Conservation (phyloP, 2,113 vertebrate genomes). For the Erpornis zantholeuca region DNA sequence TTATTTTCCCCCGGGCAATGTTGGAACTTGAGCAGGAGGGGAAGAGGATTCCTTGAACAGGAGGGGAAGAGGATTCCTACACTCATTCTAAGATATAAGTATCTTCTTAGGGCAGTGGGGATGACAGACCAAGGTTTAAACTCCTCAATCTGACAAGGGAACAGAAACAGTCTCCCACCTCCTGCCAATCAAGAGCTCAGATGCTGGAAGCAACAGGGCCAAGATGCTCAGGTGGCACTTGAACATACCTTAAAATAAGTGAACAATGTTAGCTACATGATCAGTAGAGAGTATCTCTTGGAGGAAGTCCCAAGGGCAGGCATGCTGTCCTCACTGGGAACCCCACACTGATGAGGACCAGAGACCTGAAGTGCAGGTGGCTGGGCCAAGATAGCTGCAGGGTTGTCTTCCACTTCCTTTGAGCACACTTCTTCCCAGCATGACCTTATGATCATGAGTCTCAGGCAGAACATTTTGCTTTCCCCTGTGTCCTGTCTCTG, state of each 20-base stretch:
- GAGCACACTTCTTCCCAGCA: not conserved
- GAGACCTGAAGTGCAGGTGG: not conserved
- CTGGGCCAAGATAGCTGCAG: not conserved
- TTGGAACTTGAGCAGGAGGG: not conserved
- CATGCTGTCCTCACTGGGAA: not conserved
- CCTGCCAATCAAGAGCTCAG: not conserved
- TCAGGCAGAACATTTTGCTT: not conserved
- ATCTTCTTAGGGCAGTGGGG: not conserved
- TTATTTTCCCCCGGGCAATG: not conserved
- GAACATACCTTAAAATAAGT: not conserved
- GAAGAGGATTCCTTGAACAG: not conserved
- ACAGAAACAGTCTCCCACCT: not conserved
- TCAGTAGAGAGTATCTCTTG: not conserved
- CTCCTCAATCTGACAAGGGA: not conserved
- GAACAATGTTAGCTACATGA: not conserved
- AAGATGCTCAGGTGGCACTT: not conserved
- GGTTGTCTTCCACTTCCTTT: not conserved
- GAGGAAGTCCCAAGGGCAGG: not conserved
- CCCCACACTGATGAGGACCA: not conserved
- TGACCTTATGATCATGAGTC: not conserved
- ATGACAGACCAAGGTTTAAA: not conserved
- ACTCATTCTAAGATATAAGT: not conserved
- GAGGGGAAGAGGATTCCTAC: not conserved
- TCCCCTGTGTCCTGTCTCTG: not conserved
- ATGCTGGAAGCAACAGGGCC: not conserved